These are phyloP conservation scores for Ridgeia piscesae DNA, from an alignment of 1,140 invertebrate genomes.

Conservation along the genomic window DNA sequence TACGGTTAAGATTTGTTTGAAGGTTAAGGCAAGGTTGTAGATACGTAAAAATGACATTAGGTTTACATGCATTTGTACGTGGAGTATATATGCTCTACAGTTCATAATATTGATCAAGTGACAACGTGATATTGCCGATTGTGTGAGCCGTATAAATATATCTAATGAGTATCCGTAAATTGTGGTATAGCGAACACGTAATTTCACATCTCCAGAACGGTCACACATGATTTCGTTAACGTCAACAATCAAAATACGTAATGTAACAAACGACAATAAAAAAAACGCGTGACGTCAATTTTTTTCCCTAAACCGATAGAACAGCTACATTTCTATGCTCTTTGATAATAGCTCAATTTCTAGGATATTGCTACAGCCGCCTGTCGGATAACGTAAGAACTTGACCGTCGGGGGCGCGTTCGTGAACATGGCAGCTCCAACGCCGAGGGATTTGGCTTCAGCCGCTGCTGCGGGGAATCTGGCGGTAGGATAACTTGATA, in stretches of 20 bases:
- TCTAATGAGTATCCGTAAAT: too few relatives aligned
- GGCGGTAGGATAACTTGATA: conserved; percentile 12
- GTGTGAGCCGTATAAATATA: too few relatives aligned
- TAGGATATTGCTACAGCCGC: neutral
- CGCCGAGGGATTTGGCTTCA: conserved; percentile 4
- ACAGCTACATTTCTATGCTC: neutral
- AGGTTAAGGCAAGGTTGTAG: too few relatives aligned
- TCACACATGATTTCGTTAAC: neutral
- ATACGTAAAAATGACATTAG: too few relatives aligned
- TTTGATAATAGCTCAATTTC: neutral
- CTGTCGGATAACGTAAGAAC: neutral
- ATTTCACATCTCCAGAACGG: too few relatives aligned
- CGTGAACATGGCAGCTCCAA: neutral
- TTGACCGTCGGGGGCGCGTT: neutral
- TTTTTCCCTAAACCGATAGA: neutral
- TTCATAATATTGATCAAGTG: too few relatives aligned
- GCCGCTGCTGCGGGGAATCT: conserved; percentile 8
- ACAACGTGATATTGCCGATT: too few relatives aligned
- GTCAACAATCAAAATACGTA: neutral
- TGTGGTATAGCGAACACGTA: too few relatives aligned
- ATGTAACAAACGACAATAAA: neutral
- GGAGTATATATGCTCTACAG: too few relatives aligned
- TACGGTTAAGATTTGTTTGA: too few relatives aligned
- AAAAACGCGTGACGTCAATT: neutral
- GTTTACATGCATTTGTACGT: too few relatives aligned